Percentiles rank a stretch among this genome's conserved stretches.
These are phyloP conservation scores for Watersipora subatra DNA, from an alignment of 1,140 invertebrate species.

Conservation along the genomic window DNA sequence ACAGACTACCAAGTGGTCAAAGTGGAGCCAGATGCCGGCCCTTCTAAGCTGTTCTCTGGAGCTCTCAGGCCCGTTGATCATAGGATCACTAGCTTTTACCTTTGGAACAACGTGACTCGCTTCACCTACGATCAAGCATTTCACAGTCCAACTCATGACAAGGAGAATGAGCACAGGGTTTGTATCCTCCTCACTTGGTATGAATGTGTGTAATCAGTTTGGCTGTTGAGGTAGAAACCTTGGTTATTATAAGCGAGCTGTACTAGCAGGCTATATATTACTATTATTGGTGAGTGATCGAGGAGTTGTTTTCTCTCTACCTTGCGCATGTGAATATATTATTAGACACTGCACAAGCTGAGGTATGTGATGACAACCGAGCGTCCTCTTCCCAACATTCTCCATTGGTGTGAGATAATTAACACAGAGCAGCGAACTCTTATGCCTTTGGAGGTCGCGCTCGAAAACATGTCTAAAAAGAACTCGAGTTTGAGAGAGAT, in stretches of 20 bases:
- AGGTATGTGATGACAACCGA: neutral
- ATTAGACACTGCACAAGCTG: neutral
- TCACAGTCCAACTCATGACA: constrained; percentile 25
- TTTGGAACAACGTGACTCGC: constrained; percentile 26
- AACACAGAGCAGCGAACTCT: constrained; percentile 15
- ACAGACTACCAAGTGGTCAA: constrained; percentile 2
- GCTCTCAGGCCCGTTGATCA: constrained; percentile 16
- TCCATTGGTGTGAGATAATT: constrained; percentile 30
- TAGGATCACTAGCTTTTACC: constrained; percentile 25
- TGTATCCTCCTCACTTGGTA: neutral
- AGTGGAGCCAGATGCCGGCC: constrained; percentile 21
- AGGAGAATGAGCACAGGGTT: constrained; percentile 33
- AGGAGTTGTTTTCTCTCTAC: too few species aligned
- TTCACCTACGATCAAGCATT: constrained; percentile 31
- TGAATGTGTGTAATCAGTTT: too few species aligned
- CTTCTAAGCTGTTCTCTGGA: constrained; percentile 17
- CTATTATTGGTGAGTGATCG: too few species aligned
- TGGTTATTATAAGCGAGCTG: too few species aligned
- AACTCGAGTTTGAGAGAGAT: constrained; percentile 21
- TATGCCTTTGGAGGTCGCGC: constrained; percentile 24
- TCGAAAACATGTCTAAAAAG: constrained; percentile 19
- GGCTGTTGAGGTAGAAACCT: too few species aligned
- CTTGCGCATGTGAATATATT: too few species aligned
- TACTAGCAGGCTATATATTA: too few species aligned
- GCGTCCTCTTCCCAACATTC: constrained; percentile 26